phyloP scores from a whole-genome alignment of 2,888 invertebrate genomes.

The Meiosimyza platycephala region DNA sequence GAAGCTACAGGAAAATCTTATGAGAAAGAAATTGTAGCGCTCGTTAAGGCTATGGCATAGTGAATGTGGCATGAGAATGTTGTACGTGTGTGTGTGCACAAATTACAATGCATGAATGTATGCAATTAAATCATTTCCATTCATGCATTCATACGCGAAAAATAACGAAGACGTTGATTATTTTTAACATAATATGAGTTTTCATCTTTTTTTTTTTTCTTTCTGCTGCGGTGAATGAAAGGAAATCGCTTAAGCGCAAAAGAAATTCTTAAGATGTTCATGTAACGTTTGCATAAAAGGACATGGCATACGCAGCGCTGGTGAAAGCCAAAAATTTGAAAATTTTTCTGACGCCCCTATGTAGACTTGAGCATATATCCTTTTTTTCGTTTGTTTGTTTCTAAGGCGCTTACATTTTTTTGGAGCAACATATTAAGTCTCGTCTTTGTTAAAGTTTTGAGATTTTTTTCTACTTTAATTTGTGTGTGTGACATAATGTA shows the following conservation, averaged over 20 bases:
- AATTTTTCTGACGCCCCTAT: not conserved
- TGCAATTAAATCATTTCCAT: slow-evolving; percentile 24
- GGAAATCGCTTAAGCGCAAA: slow-evolving; percentile 5
- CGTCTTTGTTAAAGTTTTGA: not conserved
- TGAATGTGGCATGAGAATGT: not conserved
- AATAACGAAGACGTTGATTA: slow-evolving; percentile 29
- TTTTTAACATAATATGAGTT: not conserved
- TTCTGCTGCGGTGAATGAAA: not conserved
- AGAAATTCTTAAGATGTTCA: slow-evolving; percentile 5
- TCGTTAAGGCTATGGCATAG: too few relatives aligned
- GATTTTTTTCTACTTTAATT: slow-evolving; percentile 7
- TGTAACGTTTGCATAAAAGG: slow-evolving; percentile 7
- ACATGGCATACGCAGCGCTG: slow-evolving; percentile 4
- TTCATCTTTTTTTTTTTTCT: not conserved
- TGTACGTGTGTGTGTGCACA: not conserved
- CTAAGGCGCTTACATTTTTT: not conserved
- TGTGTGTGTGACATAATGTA: slow-evolving; percentile 18
- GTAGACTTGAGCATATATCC: slow-evolving; percentile 17
- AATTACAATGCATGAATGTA: not conserved
- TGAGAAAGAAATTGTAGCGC: not conserved
- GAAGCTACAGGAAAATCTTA: slow-evolving; percentile 16
- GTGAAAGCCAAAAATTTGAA: slow-evolving; percentile 16
- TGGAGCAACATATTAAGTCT: too few relatives aligned
- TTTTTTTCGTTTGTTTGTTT: slow-evolving; percentile 4
- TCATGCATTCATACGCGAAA: slow-evolving; percentile 36